These are phyloP conservation scores for Pluvialis apricaria DNA, from an alignment of 2,113 vertebrate species.

Conservation along the genomic window DNA sequence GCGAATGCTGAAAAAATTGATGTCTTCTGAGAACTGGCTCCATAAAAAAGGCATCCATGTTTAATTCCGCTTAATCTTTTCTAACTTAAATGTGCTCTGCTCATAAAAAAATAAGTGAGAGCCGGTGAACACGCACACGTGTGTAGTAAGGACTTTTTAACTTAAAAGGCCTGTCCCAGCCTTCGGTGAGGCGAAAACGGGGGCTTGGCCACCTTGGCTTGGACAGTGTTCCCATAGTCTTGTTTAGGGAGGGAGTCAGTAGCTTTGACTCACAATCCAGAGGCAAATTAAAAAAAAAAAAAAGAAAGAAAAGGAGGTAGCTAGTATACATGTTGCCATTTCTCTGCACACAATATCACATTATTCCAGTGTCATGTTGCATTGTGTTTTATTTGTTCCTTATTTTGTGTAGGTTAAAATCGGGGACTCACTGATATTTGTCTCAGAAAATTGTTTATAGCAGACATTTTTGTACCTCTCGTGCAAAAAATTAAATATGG, in stretches of 20 bases:
- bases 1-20: not conserved
- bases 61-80: conserved; percentile 30
- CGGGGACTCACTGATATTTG: not conserved
- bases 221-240: not conserved
- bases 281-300: not conserved
- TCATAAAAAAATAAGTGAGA: not conserved
- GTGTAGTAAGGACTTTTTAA: not conserved
- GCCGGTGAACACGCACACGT: rapidly evolving
- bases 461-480: not conserved
- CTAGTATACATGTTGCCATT: not conserved
- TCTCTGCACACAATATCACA: not conserved
- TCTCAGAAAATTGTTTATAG: not conserved
- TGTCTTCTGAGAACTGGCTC: not conserved
- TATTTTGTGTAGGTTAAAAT: not conserved
- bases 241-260: not conserved
- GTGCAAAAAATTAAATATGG: not conserved
- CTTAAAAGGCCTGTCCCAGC: not conserved
- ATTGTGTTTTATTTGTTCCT: not conserved
- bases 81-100: not conserved
- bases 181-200: not conserved
- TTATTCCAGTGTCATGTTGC: not conserved
- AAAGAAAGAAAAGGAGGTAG: not conserved
- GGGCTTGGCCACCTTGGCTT: not conserved
- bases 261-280: not conserved
- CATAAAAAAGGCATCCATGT: not conserved